Base-by-base conservation (phyloP, 1,140 invertebrate species). In the Capitella teleta region DNA sequence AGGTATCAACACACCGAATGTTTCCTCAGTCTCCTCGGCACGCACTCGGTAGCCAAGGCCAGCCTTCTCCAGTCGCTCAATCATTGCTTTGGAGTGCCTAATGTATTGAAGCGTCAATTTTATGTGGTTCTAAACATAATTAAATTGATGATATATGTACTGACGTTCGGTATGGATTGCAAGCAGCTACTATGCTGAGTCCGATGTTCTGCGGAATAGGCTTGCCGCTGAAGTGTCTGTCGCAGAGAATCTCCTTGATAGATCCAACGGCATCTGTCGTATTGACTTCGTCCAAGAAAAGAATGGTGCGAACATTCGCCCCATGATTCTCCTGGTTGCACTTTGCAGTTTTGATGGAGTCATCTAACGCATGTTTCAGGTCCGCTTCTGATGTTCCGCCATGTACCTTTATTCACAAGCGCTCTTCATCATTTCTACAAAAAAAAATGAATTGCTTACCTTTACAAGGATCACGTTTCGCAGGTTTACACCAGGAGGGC, bases 201-300 rank as follows among this genome's bases (percentile, higher is more conserved):
- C 51, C 62, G 8, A 54, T 19, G 37, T 42, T 52, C 8, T 55
- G n/a, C 42, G 55, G 51, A 5, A 68, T 47, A 18, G 49, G 49
- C 40, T 58, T 49, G 30, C 66, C 67, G 18, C 51, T 48, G 37
- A 67, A 51, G 1, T 52, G 51, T n/a, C 55, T 52, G 55, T 69
- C 67, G 56, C 67, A 69, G 61, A 68, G 63, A 23, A 67, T 61
- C 47, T 67, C 66, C 50, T 69, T 68, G 40, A 67, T 63, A 14
- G 67, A 38, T 38, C 65, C 65, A 25, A 69, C 62, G 5, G 63
- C 58, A 41, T 66, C 63, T 36, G 68, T 69, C 19, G 67, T 68
- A 57, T 70, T 70, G 5, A 63, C 66, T 48, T 69, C 67, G 53
- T 70, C 68, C 56, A 69, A 68, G 53, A 70, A 69, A 40, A 70